Conservation (phyloP, 2,797 vertebrate species). For the Typhlichthys subterraneus region DNA sequence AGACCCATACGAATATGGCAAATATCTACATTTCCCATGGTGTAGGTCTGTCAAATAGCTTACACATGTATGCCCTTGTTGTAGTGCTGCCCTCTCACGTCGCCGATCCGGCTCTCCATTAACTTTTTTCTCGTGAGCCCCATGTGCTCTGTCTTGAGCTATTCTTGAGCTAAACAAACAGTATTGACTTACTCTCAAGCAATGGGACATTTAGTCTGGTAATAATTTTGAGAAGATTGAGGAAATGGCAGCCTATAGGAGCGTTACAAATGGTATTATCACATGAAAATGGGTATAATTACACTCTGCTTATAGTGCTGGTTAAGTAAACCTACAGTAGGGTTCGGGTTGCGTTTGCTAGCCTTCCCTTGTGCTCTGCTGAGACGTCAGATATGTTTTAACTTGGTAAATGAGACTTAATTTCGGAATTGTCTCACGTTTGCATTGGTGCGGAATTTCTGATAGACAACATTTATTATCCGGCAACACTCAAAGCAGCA, state of each 20-base stretch:
- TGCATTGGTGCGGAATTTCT: constrained; percentile 37
- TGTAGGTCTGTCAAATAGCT: constrained; percentile 67
- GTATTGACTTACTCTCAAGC: constrained; percentile 55
- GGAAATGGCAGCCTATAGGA: constrained; percentile 49
- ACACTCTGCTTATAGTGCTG: constrained; percentile 45
- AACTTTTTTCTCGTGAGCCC: constrained; percentile 57
- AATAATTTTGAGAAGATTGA: constrained; percentile 57
- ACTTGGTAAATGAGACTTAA: constrained; percentile 36
- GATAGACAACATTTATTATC: constrained; percentile 30
- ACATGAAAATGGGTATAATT: constrained; percentile 67
- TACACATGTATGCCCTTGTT: constrained; percentile 63
- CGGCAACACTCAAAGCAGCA: background rate
- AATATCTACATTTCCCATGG: constrained; percentile 68
- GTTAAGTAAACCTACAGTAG: constrained; percentile 62
- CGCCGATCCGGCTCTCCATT: constrained; percentile 40
- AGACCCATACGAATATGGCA: constrained; percentile 47
- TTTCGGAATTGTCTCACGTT: constrained; percentile 31
- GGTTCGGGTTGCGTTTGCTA: constrained; percentile 45
- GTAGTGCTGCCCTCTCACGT: constrained; percentile 44
- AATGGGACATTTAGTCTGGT: constrained; percentile 61
- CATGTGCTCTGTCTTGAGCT: constrained; percentile 21
- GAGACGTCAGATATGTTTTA: constrained; percentile 42
- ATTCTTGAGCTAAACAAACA: constrained; percentile 64
- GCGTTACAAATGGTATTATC: constrained; percentile 60
- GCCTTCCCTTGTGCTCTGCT: constrained; percentile 43